Conservation (phyloP, 2,113 vertebrate genomes). For the Antechinus stuartii region DNA sequence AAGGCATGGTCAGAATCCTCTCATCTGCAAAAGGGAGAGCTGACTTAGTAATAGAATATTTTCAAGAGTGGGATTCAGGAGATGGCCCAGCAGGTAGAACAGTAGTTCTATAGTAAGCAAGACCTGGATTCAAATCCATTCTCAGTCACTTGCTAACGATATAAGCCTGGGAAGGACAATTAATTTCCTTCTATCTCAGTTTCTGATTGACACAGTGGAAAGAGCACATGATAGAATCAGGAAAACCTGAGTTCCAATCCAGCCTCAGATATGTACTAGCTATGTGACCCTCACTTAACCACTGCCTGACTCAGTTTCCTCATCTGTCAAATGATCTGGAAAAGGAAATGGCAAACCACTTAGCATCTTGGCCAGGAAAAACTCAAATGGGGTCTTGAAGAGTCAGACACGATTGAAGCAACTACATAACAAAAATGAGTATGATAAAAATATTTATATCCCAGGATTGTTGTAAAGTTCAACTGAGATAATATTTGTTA, state of each 20-base stretch:
- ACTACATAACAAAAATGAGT: background rate
- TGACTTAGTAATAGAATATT: background rate
- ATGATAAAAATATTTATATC: background rate
- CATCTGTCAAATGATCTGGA: background rate
- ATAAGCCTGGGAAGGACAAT: background rate
- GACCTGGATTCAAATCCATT: background rate
- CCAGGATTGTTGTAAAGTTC: background rate
- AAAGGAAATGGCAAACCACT: background rate
- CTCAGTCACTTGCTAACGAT: background rate
- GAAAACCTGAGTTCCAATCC: background rate
- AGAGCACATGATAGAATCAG: background rate
- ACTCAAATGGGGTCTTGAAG: background rate
- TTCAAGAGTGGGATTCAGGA: background rate
- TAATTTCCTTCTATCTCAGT: background rate
- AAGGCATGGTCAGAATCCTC: background rate
- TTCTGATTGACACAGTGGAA: background rate
- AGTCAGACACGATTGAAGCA: background rate
- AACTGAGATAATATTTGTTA: background rate
- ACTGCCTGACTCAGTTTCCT: background rate
- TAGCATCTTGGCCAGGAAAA: background rate
- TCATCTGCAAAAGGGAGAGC: background rate
- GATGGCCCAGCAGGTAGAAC: background rate
- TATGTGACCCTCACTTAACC: background rate
- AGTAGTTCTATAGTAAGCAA: background rate
- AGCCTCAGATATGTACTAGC: background rate